phyloP scores from a whole-genome alignment of 2,888 invertebrate genomes.

The Megalurothrips usitatus region DNA sequence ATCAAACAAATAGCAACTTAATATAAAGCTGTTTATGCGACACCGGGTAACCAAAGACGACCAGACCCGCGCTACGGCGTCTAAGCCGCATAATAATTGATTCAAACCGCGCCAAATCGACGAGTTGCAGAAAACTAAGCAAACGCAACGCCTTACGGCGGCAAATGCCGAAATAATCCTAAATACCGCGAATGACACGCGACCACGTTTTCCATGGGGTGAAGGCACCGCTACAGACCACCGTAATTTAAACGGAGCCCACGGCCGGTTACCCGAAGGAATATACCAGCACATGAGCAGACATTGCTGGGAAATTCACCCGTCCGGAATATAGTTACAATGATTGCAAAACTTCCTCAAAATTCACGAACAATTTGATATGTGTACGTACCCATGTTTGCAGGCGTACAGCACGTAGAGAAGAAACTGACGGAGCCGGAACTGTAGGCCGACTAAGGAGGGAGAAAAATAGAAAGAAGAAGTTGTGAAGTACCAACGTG shows the following conservation, averaged over 20 bases:
- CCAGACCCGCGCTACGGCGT: background rate
- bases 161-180: background rate
- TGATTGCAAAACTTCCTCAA: no score
- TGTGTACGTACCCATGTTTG: conserved; percentile 4
- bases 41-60: no score
- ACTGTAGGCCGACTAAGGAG: background rate
- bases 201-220: background rate
- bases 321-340: no score
- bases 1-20: no score
- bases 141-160: background rate
- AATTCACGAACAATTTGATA: no score
- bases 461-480: background rate
- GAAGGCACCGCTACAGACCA: no score
- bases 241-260: no score
- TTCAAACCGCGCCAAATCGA: background rate
- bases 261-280: no score
- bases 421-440: conserved; percentile 8
- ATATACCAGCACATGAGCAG: no score
- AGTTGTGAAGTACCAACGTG: background rate
- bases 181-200: background rate
- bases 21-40: no score
- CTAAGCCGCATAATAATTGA: background rate
- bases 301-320: no score
- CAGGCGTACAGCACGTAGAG: conserved; percentile 11
- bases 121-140: background rate